Percentiles rank a stretch among this genome's conserved stretches.
Evolutionary conservation across 2,797 vertebrate genomes (phyloP).

Genomic region (Eptatretus atami): DNA sequence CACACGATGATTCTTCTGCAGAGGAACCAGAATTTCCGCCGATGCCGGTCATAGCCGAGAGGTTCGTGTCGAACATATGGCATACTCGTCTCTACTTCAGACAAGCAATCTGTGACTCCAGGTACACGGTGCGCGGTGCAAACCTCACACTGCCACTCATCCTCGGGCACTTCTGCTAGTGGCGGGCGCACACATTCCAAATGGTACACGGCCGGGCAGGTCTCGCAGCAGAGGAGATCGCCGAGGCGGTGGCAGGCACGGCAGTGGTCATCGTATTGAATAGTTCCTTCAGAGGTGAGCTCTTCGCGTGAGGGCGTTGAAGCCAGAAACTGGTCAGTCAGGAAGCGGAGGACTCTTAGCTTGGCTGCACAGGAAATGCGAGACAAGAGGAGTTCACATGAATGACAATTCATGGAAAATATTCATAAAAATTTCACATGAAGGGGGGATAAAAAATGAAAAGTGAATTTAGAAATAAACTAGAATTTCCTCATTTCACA

Average conservation of each 20-base stretch:
- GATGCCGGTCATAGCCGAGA: constrained; percentile 48
- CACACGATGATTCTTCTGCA: constrained; percentile 60
- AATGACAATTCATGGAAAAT: too few relatives aligned
- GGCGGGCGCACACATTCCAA: constrained; percentile 79
- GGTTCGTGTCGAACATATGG: constrained; percentile 72
- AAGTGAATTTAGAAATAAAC: too few relatives aligned
- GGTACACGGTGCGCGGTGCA: constrained; percentile 72
- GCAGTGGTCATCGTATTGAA: constrained; percentile 84
- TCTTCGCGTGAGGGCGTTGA: constrained; percentile 82
- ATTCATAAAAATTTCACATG: too few relatives aligned
- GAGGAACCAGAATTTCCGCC: constrained; percentile 80
- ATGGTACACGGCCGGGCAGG: constrained; percentile 79
- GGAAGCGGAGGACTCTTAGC: constrained; percentile 73
- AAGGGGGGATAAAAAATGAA: too few relatives aligned
- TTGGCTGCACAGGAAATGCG: constrained; percentile 25
- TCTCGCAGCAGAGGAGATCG: constrained; percentile 84
- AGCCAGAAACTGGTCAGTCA: constrained; percentile 80
- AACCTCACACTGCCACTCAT: constrained; percentile 90
- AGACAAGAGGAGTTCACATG: background rate
- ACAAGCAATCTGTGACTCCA: constrained; percentile 56
- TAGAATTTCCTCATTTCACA: too few relatives aligned
- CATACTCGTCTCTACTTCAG: constrained; percentile 61
- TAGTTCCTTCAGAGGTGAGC: constrained; percentile 72
- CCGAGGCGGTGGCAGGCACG: constrained; percentile 79
- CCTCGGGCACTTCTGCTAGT: constrained; percentile 71